Conservation (phyloP, 2,113 vertebrate genomes). For the Phalacrocorax aristotelis region DNA sequence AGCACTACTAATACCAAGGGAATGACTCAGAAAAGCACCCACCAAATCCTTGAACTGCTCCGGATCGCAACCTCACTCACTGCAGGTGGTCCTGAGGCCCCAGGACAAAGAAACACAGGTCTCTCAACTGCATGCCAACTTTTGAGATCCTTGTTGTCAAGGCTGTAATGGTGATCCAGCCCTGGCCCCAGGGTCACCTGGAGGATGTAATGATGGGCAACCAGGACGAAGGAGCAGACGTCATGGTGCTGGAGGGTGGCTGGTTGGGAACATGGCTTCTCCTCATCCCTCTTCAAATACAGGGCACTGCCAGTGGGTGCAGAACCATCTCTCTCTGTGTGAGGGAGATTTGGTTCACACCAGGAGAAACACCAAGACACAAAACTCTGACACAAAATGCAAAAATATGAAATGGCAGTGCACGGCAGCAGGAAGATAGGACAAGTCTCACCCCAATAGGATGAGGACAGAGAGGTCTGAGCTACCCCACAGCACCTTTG, state of each 20-base stretch:
- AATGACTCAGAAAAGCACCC: neutral
- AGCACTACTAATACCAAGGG: neutral
- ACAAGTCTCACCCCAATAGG: neutral
- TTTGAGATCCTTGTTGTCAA: neutral
- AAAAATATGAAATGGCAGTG: fast-evolving
- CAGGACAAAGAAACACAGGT: fast-evolving
- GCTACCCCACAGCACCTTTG: neutral
- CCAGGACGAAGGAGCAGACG: neutral
- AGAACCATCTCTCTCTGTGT: fast-evolving
- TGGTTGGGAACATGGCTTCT: neutral
- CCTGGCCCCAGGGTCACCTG: fast-evolving
- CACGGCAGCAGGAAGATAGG: neutral
- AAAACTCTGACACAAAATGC: neutral
- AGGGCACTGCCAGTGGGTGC: neutral
- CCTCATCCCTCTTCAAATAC: neutral
- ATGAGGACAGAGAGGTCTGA: neutral
- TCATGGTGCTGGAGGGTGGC: fast-evolving
- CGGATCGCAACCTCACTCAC: fast-evolving
- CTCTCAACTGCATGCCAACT: fast-evolving
- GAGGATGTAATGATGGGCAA: neutral
- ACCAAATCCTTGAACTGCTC: neutral
- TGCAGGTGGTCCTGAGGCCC: neutral
- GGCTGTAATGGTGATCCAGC: neutral
- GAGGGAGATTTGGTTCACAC: fast-evolving
- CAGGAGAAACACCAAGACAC: neutral